Evolutionary conservation across 2,113 vertebrate species (phyloP).

Genomic region (Microcebus jonahi): DNA sequence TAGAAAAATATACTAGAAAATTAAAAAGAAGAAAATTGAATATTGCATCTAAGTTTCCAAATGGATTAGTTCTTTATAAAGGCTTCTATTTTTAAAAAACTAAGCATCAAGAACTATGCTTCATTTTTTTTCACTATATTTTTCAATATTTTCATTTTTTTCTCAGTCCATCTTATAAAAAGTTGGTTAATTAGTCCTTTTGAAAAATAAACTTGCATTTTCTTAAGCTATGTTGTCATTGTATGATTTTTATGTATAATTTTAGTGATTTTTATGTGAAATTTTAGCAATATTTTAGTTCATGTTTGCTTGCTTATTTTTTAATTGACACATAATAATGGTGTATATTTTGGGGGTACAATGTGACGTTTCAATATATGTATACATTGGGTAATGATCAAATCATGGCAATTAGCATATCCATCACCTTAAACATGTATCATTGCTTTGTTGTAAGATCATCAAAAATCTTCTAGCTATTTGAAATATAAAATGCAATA

Average conservation of each 20-base stretch:
- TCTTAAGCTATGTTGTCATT: not conserved
- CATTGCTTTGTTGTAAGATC: not conserved
- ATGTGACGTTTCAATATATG: not conserved
- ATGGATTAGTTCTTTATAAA: not conserved
- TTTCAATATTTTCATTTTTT: not conserved
- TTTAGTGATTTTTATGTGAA: not conserved
- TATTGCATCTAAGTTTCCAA: not conserved
- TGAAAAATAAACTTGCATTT: not conserved
- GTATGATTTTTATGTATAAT: not conserved
- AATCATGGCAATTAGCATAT: not conserved
- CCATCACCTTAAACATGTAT: not conserved
- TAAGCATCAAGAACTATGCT: not conserved
- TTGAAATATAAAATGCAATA: not conserved
- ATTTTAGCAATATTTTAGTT: not conserved
- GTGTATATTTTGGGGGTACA: not conserved
- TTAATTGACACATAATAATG: not conserved
- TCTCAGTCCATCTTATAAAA: not conserved
- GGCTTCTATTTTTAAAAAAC: not conserved
- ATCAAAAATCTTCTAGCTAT: not conserved
- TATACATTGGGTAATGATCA: not conserved
- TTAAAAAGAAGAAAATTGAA: not conserved
- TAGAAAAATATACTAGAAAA: not conserved
- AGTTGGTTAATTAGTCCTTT: not conserved
- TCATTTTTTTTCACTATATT: not conserved
- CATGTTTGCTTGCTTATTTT: not conserved